These are phyloP conservation scores for Lithobates sylvaticus DNA, from an alignment of 2,797 vertebrate genomes.

Conservation along the genomic window DNA sequence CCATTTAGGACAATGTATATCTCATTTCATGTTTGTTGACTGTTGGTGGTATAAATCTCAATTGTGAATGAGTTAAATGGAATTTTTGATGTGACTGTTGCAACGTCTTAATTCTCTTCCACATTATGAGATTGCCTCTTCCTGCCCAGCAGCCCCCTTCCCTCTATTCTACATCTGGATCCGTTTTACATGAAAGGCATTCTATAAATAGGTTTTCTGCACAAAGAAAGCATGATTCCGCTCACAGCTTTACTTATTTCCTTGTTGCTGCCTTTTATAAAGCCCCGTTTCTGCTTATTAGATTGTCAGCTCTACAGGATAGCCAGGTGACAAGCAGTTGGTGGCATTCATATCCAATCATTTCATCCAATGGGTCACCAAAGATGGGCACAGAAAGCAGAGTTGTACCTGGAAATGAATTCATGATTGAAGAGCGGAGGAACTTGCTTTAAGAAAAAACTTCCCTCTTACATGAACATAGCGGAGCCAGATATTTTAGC, in stretches of 20 bases:
- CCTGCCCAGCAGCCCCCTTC: constrained; percentile 30
- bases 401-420: background rate
- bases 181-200: constrained; percentile 63
- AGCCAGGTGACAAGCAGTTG: background rate
- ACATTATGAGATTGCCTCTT: constrained; percentile 43
- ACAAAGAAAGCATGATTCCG: constrained; percentile 60
- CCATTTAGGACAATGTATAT: background rate
- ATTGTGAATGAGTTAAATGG: constrained; percentile 39
- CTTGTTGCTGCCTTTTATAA: constrained; percentile 47
- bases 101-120: constrained; percentile 46
- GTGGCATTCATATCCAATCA: background rate
- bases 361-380: background rate
- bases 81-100: constrained; percentile 44
- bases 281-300: constrained; percentile 34
- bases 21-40: background rate
- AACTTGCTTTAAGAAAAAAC: too few relatives aligned
- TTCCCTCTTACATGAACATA: too few relatives aligned
- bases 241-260: constrained; percentile 52
- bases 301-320: constrained; percentile 48
- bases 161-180: constrained; percentile 61
- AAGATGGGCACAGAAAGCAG: background rate
- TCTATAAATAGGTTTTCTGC: constrained; percentile 65
- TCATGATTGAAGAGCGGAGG: too few relatives aligned
- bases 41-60: background rate
- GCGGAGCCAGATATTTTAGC: too few relatives aligned